Evolutionary conservation across 2,888 invertebrate species (phyloP).

Genomic region (Seira musarum): DNA sequence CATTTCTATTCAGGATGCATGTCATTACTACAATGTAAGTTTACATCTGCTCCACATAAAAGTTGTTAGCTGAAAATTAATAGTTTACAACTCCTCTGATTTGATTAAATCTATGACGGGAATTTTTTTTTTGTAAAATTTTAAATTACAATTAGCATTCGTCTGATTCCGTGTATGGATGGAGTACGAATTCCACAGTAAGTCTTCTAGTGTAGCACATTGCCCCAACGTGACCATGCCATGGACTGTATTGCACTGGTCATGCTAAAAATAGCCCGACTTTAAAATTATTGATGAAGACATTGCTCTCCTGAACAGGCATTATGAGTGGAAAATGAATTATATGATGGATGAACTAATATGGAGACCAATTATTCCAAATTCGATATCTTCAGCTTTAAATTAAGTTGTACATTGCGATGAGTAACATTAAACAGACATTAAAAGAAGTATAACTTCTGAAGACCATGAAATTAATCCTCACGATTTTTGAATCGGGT

Average conservation of each 20-base stretch:
- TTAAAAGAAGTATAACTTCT: conserved; percentile 20
- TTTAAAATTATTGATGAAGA: too few species aligned
- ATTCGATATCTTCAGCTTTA: background rate
- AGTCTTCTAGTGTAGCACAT: too few species aligned
- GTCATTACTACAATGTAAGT: background rate
- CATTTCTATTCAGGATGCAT: conserved; percentile 49
- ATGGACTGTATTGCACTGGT: too few species aligned
- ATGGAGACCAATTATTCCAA: background rate
- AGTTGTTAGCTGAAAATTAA: background rate
- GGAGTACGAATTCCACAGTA: too few species aligned
- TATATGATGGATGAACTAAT: background rate
- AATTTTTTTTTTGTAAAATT: background rate
- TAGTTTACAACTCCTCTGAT: background rate
- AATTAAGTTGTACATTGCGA: background rate
- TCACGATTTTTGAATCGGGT: conserved; percentile 59
- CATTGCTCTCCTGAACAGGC: too few species aligned
- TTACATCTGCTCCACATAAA: background rate
- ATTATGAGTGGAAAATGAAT: too few species aligned
- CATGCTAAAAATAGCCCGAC: too few species aligned
- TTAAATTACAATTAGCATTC: too few species aligned
- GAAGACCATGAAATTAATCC: conserved; percentile 67
- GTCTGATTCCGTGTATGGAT: too few species aligned
- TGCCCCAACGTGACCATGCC: too few species aligned
- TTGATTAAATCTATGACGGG: background rate
- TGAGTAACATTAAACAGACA: background rate